These are phyloP conservation scores for Clistopyga incitator DNA, from an alignment of 2,888 invertebrate species.

Conservation along the genomic window DNA sequence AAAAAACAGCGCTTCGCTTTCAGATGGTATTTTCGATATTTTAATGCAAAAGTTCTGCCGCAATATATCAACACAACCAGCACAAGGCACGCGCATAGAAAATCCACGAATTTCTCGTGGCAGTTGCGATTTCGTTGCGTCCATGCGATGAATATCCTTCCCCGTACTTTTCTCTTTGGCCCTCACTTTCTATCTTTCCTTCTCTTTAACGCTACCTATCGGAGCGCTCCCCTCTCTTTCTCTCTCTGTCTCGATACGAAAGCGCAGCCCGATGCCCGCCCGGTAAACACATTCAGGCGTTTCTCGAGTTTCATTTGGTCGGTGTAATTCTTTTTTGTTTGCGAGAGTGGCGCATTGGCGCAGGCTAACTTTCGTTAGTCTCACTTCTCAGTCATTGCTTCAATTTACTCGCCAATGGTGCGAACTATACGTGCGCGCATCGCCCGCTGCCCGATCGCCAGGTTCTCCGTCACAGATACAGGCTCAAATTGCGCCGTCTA, in stretches of 20 bases:
- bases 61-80: background rate
- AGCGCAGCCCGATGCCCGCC: constrained; percentile 34
- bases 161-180: constrained; percentile 16
- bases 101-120: constrained; percentile 8
- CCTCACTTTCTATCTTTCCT: constrained; percentile 8
- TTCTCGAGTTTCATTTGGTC: constrained; percentile 45
- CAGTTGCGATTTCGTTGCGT: constrained; percentile 21
- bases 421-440: background rate
- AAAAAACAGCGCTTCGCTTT: background rate
- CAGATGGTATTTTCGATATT: constrained; percentile 6
- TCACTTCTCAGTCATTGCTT: constrained; percentile 31
- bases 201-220: background rate
- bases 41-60: background rate
- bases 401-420: constrained; percentile 21
- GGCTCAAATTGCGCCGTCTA: constrained; percentile 7
- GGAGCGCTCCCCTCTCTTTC: background rate
- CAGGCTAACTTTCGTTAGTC: constrained; percentile 19
- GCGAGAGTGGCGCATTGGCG: constrained; percentile 31
- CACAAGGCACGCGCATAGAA: background rate
- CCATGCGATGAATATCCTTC: constrained; percentile 24
- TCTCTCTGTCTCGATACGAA: constrained; percentile 39
- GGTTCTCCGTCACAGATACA: background rate
- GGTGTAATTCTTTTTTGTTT: constrained; percentile 24
- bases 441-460: background rate
- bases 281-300: constrained; percentile 54